Conservation (phyloP, 2,113 vertebrate species). For the Shinisaurus crocodilurus region DNA sequence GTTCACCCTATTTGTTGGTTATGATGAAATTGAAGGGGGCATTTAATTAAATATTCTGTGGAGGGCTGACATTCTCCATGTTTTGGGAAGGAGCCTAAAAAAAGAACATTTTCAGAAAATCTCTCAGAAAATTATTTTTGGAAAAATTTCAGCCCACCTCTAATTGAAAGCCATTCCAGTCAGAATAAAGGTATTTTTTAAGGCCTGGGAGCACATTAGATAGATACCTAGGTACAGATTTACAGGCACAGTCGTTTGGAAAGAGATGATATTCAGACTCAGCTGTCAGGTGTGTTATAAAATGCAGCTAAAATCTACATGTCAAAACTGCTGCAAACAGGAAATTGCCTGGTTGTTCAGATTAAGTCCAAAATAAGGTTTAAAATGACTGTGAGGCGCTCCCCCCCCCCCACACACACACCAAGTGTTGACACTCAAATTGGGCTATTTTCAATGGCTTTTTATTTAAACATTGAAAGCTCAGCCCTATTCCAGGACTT, state of each 20-base stretch:
- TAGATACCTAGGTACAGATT: background rate
- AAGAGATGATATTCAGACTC: background rate
- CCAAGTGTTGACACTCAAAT: background rate
- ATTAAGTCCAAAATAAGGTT: background rate
- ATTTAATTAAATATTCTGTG: background rate
- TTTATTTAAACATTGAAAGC: background rate
- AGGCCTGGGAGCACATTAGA: background rate
- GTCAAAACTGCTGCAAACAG: background rate
- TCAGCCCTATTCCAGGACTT: background rate
- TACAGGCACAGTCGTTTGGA: background rate
- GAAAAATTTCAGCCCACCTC: background rate
- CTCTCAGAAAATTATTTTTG: background rate
- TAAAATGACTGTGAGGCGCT: background rate
- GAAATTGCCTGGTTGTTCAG: conserved; percentile 20
- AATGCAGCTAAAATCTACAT: background rate
- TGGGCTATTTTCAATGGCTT: background rate
- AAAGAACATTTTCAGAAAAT: background rate
- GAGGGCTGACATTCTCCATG: no score
- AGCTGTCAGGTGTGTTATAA: conserved; percentile 23
- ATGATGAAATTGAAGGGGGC: background rate
- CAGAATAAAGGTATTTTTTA: background rate
- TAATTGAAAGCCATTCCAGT: background rate
- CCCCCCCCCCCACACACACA: background rate
- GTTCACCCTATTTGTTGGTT: no score
- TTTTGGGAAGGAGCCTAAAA: background rate